A percentile compares a stretch with the other conserved stretches of the same genome.
Conservation (phyloP, 2,113 vertebrate genomes). For the Spea bombifrons region DNA sequence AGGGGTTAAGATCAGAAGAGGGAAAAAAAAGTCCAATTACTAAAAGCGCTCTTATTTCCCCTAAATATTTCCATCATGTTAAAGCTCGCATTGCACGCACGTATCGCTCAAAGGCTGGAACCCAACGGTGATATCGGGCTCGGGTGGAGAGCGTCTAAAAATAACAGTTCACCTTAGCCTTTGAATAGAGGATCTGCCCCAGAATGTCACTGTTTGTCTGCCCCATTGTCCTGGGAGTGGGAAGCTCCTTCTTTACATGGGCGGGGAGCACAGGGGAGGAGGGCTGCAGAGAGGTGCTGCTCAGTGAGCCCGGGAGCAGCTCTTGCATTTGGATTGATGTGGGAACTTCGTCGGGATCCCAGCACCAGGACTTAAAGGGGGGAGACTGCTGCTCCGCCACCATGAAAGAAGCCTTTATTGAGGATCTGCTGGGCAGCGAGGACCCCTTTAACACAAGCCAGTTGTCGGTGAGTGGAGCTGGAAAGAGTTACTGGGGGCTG, state of each 20-base stretch:
- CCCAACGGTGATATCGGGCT: too few relatives aligned
- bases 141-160: too few relatives aligned
- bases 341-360: constrained; percentile 52
- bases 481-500: background rate
- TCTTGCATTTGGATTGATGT: constrained; percentile 53
- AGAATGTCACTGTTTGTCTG: constrained; percentile 14
- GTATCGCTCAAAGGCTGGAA: too few relatives aligned
- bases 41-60: too few relatives aligned
- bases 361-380: constrained; percentile 49
- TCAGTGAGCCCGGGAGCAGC: constrained; percentile 53
- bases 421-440: constrained; percentile 75
- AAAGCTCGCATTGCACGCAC: too few relatives aligned
- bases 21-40: too few relatives aligned
- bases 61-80: too few relatives aligned
- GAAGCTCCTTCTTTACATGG: constrained; percentile 53
- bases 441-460: constrained; percentile 74
- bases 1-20: too few relatives aligned
- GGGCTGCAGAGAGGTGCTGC: constrained; percentile 52
- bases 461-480: constrained; percentile 62
- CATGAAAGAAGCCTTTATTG: constrained; percentile 56
- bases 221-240: constrained; percentile 50
- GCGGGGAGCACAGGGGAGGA: constrained; percentile 57
- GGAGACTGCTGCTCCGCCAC: constrained; percentile 48
- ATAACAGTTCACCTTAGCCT: constrained; percentile 8
- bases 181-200: constrained; percentile 26